phyloP scores from a whole-genome alignment of 1,140 invertebrate species.

The Heliconius hermathena region DNA sequence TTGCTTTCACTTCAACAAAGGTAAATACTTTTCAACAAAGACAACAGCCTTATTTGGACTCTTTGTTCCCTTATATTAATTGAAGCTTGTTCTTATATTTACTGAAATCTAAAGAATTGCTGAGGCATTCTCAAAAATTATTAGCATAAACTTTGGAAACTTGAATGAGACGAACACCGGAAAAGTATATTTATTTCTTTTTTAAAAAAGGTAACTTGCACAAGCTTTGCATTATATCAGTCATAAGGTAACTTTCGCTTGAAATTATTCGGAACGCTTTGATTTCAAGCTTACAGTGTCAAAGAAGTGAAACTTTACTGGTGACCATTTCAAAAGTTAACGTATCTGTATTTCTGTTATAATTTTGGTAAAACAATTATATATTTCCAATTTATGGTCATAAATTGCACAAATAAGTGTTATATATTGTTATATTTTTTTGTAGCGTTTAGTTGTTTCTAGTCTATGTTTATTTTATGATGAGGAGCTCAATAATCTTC shows the following conservation, averaged over 20 bases:
- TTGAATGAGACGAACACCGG: neutral
- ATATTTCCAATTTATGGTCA: too few species aligned
- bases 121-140: neutral
- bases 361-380: neutral
- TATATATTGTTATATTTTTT: too few species aligned
- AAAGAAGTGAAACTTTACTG: neutral
- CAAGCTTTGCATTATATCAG: neutral
- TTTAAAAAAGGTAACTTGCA: neutral
- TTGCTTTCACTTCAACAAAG: slow-evolving; percentile 59
- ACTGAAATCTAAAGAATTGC: slow-evolving; percentile 9
- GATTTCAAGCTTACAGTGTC: neutral
- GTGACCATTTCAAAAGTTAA: neutral
- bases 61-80: slow-evolving; percentile 31
- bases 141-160: neutral
- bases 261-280: neutral
- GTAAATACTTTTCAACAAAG: slow-evolving; percentile 46
- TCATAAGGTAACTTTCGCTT: neutral
- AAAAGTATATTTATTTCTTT: neutral
- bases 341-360: neutral
- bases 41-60: slow-evolving; percentile 26
- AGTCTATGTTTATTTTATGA: too few species aligned
- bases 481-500: too few species aligned
- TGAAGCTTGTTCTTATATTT: slow-evolving; percentile 18
- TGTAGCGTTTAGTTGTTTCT: too few species aligned
- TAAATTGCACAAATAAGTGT: too few species aligned